phyloP scores from a whole-genome alignment of 2,113 vertebrate genomes.

The Rhadina sibilatrix region DNA sequence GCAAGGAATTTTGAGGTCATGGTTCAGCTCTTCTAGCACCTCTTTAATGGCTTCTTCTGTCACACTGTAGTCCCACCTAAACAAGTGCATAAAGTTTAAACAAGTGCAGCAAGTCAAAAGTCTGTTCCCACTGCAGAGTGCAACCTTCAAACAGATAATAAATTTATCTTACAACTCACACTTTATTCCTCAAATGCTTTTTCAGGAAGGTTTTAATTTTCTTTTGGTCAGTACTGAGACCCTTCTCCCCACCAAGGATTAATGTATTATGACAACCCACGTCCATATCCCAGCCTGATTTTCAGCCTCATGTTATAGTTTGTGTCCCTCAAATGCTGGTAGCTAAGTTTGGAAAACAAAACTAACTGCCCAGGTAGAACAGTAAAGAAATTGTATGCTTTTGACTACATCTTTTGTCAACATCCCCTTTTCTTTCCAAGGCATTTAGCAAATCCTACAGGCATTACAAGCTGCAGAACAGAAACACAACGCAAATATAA shows the following conservation, averaged over 20 bases:
- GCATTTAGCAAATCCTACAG: background rate
- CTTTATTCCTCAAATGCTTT: background rate
- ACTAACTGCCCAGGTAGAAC: background rate
- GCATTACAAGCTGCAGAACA: background rate
- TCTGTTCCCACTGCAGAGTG: background rate
- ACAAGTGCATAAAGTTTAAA: background rate
- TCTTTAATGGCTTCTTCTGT: conserved; percentile 86
- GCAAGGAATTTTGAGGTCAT: conserved; percentile 84
- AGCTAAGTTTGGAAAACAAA: background rate
- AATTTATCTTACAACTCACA: background rate
- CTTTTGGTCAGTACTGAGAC: background rate
- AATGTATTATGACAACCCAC: background rate
- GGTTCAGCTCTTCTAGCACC: conserved; percentile 81
- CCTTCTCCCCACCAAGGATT: background rate
- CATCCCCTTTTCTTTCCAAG: background rate
- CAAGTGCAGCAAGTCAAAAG: background rate
- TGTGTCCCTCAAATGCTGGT: background rate
- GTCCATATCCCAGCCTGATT: background rate
- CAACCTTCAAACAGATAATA: background rate
- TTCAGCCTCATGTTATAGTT: background rate
- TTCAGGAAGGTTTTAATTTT: background rate
- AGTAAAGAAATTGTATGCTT: background rate
- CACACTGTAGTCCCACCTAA: conserved; percentile 91
- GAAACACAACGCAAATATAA: background rate
- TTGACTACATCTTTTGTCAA: background rate